Percentiles rank a stretch among this genome's conserved stretches.
phyloP scores from a whole-genome alignment of 2,888 invertebrate genomes.

The Synanthedon myopaeformis region DNA sequence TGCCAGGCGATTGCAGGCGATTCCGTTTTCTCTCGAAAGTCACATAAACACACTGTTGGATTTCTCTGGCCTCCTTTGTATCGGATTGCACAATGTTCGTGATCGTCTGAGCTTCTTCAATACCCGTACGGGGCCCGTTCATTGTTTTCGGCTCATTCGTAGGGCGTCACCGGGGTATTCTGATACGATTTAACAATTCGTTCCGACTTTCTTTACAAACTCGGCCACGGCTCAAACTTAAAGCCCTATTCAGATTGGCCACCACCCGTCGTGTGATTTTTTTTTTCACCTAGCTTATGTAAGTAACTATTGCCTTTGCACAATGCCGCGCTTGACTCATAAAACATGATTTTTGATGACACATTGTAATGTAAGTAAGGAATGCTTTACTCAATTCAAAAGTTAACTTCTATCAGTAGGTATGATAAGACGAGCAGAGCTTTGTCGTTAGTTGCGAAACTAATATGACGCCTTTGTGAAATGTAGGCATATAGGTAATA shows the following conservation, averaged over 20 bases:
- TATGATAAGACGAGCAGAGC: neutral
- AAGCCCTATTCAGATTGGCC: slow-evolving; percentile 23
- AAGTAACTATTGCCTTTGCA: neutral
- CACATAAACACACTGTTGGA: slow-evolving; percentile 40
- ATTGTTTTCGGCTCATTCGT: slow-evolving; percentile 54
- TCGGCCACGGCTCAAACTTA: slow-evolving; percentile 33
- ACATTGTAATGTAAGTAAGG: neutral
- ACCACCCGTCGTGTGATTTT: slow-evolving; percentile 37
- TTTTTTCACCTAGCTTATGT: slow-evolving; percentile 13
- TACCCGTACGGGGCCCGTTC: slow-evolving; percentile 30
- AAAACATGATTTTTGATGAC: slow-evolving; percentile 8
- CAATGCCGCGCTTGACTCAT: slow-evolving; percentile 6
- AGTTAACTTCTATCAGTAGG: neutral
- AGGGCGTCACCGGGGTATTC: slow-evolving; percentile 50
- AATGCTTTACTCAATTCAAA: neutral
- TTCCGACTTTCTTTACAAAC: slow-evolving; percentile 55
- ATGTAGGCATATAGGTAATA: too few relatives aligned
- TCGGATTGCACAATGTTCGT: slow-evolving; percentile 53
- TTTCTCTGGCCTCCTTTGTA: slow-evolving; percentile 61
- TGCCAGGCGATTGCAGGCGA: slow-evolving; percentile 25
- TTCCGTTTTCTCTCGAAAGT: slow-evolving; percentile 45
- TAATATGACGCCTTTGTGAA: too few relatives aligned
- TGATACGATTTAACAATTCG: slow-evolving; percentile 62
- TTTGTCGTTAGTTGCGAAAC: too few relatives aligned
- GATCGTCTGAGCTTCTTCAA: slow-evolving; percentile 34